Evolutionary conservation across 1,140 invertebrate genomes (phyloP).

Genomic region (Glossosoma conforme): DNA sequence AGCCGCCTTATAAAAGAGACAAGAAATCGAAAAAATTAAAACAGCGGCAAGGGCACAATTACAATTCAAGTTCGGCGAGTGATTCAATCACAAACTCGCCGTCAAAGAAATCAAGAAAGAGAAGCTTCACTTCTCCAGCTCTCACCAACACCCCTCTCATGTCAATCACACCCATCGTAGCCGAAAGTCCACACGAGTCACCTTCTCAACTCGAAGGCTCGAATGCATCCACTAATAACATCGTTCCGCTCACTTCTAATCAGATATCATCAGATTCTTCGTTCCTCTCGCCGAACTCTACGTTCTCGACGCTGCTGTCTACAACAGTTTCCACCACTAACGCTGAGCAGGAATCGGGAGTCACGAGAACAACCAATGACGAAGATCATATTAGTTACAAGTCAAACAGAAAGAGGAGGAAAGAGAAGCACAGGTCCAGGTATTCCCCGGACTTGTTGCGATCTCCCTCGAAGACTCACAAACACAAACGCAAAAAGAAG

Average conservation of each 20-base stretch:
- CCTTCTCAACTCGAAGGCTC: slow-evolving; percentile 40
- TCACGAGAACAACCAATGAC: slow-evolving; percentile 40
- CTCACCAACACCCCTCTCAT: slow-evolving; percentile 48
- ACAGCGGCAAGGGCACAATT: slow-evolving; percentile 33
- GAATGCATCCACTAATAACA: slow-evolving; percentile 32
- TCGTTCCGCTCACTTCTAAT: slow-evolving; percentile 4
- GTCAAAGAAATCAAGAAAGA: slow-evolving; percentile 41
- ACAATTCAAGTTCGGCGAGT: slow-evolving; percentile 22
- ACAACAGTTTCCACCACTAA: slow-evolving; percentile 23
- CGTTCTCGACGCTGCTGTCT: slow-evolving; percentile 43
- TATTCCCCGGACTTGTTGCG: slow-evolving; percentile 61
- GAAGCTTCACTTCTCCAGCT: slow-evolving; percentile 47
- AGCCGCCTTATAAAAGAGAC: slow-evolving; percentile 37
- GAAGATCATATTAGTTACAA: slow-evolving; percentile 45
- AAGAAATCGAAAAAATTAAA: slow-evolving; percentile 39
- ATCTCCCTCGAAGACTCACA: slow-evolving; percentile 58
- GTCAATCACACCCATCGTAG: slow-evolving; percentile 49
- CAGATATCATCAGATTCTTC: slow-evolving; percentile 33
- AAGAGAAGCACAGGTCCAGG: slow-evolving; percentile 63
- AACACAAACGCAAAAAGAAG: slow-evolving; percentile 68
- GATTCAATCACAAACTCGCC: slow-evolving; percentile 33
- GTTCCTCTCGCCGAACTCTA: slow-evolving; percentile 42
- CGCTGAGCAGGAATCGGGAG: slow-evolving; percentile 43
- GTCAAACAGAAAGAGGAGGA: slow-evolving; percentile 58
- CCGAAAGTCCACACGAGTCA: slow-evolving; percentile 48